Evolutionary conservation across 2,797 vertebrate species (phyloP).

Genomic region (Nannoperca australis): DNA sequence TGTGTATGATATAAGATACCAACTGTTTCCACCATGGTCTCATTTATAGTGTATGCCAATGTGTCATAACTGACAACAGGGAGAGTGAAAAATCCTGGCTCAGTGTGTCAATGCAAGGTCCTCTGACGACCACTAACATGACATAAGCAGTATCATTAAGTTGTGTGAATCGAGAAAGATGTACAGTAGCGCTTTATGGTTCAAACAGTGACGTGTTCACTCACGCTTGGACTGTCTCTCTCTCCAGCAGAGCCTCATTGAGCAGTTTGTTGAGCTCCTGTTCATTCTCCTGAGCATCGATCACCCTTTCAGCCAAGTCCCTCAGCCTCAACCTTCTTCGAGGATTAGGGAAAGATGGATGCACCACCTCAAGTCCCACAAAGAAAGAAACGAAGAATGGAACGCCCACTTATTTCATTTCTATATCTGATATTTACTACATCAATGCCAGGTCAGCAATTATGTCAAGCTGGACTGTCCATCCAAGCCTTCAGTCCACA

Average conservation of each 20-base stretch:
- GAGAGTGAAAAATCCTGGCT: background rate
- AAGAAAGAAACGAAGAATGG: background rate
- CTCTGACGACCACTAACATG: background rate
- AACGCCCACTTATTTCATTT: background rate
- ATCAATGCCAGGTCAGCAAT: background rate
- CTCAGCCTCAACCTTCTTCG: slow-evolving; percentile 90
- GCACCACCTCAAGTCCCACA: slow-evolving; percentile 86
- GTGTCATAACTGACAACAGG: background rate
- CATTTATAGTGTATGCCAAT: background rate
- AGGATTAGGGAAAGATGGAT: slow-evolving; percentile 95
- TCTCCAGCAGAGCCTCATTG: slow-evolving; percentile 93
- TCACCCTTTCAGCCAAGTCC: slow-evolving; percentile 93
- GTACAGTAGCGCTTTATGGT: background rate
- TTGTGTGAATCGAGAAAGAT: background rate
- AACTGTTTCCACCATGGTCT: background rate
- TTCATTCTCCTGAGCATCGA: slow-evolving; percentile 94
- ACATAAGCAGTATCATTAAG: background rate
- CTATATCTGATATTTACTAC: background rate
- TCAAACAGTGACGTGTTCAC: slow-evolving; percentile 53
- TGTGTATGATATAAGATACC: background rate
- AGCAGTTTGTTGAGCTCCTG: slow-evolving; percentile 96
- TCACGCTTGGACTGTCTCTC: slow-evolving; percentile 94
- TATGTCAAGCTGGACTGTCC: background rate
- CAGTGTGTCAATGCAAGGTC: background rate
- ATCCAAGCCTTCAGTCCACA: background rate